Evolutionary conservation across 2,888 invertebrate species (phyloP).

Genomic region (Octonoba sinensis): DNA sequence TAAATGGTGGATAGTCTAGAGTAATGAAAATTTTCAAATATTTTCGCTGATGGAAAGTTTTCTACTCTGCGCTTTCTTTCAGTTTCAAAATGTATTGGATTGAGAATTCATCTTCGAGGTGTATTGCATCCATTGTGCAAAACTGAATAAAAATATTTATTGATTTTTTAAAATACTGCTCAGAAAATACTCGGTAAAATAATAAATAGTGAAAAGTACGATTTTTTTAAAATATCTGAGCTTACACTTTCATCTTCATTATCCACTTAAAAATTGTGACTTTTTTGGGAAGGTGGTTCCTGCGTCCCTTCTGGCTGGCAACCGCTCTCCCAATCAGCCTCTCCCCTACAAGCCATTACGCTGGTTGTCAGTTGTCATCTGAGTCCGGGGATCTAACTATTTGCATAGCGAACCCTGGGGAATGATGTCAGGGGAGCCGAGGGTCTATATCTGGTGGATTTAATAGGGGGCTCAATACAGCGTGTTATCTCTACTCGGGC

Average conservation of each 20-base stretch:
- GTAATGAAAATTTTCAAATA: no score
- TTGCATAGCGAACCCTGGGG: conserved; percentile 53
- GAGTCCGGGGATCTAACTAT: conserved; percentile 62
- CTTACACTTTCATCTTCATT: conserved; percentile 50
- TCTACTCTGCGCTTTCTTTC: no score
- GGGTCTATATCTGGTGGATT: conserved; percentile 62
- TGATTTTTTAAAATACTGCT: no score
- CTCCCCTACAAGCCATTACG: conserved; percentile 55
- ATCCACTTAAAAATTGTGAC: conserved; percentile 41
- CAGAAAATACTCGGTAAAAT: no score
- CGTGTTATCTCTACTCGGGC: conserved; percentile 59
- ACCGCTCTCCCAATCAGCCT: conserved; percentile 33
- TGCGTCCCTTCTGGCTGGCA: conserved; percentile 11
- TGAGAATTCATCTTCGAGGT: no score
- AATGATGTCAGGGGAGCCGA: conserved; percentile 48
- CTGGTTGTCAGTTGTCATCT: conserved; percentile 59
- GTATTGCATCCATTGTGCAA: no score
- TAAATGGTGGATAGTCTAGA: no score
- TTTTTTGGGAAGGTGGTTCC: conserved; percentile 16
- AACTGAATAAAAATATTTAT: no score
- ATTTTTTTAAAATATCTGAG: no score
- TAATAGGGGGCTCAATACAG: conserved; percentile 63
- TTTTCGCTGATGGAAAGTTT: no score
- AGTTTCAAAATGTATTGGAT: no score
- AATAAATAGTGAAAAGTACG: no score